Base-by-base conservation (phyloP, 2,888 invertebrate genomes). In the Hipparchia semele region DNA sequence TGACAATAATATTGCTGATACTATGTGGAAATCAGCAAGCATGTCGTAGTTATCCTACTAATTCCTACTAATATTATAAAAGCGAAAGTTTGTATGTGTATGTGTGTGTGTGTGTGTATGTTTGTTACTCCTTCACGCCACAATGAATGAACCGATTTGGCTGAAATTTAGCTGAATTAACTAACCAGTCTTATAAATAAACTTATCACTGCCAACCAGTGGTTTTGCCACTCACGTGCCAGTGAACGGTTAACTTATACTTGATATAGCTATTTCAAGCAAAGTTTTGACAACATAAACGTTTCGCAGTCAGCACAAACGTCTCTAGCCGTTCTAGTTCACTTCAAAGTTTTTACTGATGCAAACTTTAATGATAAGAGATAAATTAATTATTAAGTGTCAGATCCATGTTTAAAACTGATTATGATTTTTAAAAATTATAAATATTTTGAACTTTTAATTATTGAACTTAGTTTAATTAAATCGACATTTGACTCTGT, bases 231-330 rank as follows among this genome's bases (percentile, higher is more conserved):
- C 64, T 70, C 58, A 68, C 73, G 70, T 73, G 67, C 71, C 66
- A 56, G 12, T 66, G 68, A 74, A 70, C 72, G 72, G 59, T 70
- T 72, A 60, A 51, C 58, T 70, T 72, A 56, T 51, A 62, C 72
- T 72, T 74, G 73, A 75, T 73, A 72, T 70, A 72, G 65, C 72
- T 73, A 65, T 73, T 71, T 56, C 59, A 70, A 70, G 64, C 51
- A 59, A 72, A 70, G 64, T 75, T 75, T 74, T 61, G 72, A 72
- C 58, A 61, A 65, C 72, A 72, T 75, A 65, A 70, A 72, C 68
- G 68, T 72, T 64, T 23, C 58, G 39, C 9, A 45, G 56, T 60
- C 54, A 60, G 67, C 70, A 64, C 56, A 70, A 68, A 12, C 51
- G 68, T 23, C 23, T 23, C 23, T 23, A 23, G 23, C 23, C 23